Percentiles rank a stretch among this genome's conserved stretches.
phyloP scores from a whole-genome alignment of 2,113 vertebrate species.

The Syngnathus scovelli region DNA sequence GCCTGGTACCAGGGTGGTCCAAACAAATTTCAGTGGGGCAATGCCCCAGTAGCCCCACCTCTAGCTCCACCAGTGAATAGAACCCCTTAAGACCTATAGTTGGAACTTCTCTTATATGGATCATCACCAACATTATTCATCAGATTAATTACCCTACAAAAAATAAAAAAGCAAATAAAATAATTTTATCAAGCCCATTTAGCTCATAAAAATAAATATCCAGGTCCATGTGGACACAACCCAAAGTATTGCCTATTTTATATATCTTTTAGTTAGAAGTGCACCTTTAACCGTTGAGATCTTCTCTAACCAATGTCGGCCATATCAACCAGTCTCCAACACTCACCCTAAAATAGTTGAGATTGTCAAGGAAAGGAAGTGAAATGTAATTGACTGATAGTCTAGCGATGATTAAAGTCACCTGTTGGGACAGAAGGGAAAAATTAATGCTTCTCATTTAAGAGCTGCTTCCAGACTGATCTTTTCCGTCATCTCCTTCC shows the following conservation, averaged over 20 bases:
- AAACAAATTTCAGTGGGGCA: no score
- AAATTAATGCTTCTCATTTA: slow-evolving; percentile 72
- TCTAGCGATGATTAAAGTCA: slow-evolving; percentile 75
- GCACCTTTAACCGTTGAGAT: neutral
- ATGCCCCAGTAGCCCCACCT: no score
- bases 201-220: no score
- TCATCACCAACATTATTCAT: neutral
- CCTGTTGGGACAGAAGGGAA: slow-evolving; percentile 67
- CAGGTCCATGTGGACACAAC: neutral
- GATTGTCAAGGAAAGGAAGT: slow-evolving; percentile 75
- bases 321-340: slow-evolving; percentile 35
- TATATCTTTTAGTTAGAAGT: slow-evolving; percentile 10
- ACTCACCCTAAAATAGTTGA: slow-evolving; percentile 72
- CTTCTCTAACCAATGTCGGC: slow-evolving; percentile 6
- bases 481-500: slow-evolving; percentile 53
- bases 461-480: slow-evolving; percentile 64
- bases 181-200: no score
- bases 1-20: no score
- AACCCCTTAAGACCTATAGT: neutral
- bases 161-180: no score
- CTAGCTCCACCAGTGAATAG: no score
- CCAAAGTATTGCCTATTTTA: neutral
- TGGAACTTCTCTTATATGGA: neutral
- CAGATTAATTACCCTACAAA: no score
- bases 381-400: slow-evolving; percentile 76